Base-by-base conservation (phyloP, 2,888 invertebrate genomes). In the Celastrina argiolus region DNA sequence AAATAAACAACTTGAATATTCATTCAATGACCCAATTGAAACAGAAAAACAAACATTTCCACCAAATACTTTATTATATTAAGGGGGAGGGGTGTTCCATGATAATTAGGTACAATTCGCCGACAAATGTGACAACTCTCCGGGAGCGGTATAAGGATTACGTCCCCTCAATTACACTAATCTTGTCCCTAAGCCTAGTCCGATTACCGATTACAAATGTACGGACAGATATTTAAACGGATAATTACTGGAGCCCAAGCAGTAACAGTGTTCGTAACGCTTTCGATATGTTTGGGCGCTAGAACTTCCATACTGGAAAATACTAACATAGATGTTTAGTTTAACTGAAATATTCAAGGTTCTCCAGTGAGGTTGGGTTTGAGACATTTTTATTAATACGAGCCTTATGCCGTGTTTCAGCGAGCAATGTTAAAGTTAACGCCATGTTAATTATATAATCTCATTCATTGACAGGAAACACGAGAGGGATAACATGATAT, bases 141-240 rank as follows among this genome's bases (percentile, higher is more conserved):
- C 77, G 74, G 77, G 74, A 75, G 75, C 77, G 83, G 84, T 80
- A 81, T 76, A 71, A 70, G 81, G 80, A 85, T 84, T 82, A 83
- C 74, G 68, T 72, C 74, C 77, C 74, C 75, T 79, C 82, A n/a
- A 6, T 81, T 84, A 82, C 84, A 85, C 83, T 87, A 87, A 88
- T 88, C 87, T 84, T 84, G 85, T 87, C 87, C 84, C 84, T 82
- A 85, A 84, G 82, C 83, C 79, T 45, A 45, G 45, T 45, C 45
- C 18, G 45, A 45, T 45, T 45, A 45, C 16, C 45, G 45, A 45
- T 45, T 45, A 10, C 45, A 18, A 45, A 45, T 45, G 45, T 45
- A 45, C 45, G 45, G 18, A 45, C 6, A 18, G 18, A 51, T 5
- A 26, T 51, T 51, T 51, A 51, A 51, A 51, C 22, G 51, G 22